A percentile compares a stretch with the other conserved stretches of the same genome.
Evolutionary conservation across 2,888 invertebrate species (phyloP).

Genomic region (Suillia variegata): DNA sequence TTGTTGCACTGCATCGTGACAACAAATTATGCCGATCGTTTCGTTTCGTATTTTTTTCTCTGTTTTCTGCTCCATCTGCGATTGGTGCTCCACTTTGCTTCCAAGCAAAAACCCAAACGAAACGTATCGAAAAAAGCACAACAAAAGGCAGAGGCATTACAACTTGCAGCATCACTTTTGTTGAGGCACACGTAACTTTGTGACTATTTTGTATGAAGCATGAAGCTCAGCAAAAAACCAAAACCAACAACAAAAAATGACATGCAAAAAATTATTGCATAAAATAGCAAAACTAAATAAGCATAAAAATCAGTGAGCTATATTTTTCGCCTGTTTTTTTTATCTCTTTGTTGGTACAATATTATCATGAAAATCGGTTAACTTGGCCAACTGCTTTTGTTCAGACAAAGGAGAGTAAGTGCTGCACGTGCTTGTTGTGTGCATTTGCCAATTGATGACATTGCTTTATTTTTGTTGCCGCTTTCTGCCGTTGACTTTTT

Average conservation of each 20-base stretch:
- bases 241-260: constrained; percentile 1
- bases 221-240: not conserved
- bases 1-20: constrained; percentile 34
- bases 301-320: constrained; percentile 3
- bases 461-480: constrained; percentile 13
- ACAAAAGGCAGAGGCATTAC: not conserved
- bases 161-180: no score
- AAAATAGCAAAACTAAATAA: not conserved
- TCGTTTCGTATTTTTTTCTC: not conserved
- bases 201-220: no score
- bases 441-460: constrained; percentile 11
- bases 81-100: no score
- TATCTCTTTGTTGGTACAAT: not conserved
- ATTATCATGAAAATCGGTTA: no score
- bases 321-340: not conserved
- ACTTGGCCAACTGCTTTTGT: not conserved
- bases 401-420: no score
- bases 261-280: constrained; percentile 2
- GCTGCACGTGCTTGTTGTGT: not conserved
- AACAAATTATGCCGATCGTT: constrained; percentile 15
- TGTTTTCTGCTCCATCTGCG: no score
- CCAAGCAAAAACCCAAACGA: no score
- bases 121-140: not conserved
- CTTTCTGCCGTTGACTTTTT: not conserved
- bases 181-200: no score